Conservation (phyloP, 2,113 vertebrate species). For the Scopus umbretta region DNA sequence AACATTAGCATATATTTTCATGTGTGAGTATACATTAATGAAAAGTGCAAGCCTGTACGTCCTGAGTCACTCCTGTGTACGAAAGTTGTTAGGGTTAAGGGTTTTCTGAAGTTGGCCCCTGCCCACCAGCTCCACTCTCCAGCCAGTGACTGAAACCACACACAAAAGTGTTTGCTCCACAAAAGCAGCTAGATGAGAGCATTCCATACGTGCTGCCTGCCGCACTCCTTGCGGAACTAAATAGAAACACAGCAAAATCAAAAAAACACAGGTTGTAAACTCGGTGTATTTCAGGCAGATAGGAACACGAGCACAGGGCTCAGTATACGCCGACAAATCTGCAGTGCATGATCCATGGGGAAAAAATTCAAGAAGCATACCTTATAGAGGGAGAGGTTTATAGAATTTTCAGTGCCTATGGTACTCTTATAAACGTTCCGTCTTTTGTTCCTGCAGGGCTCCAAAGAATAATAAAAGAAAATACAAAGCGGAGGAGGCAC, state of each 20-base stretch:
- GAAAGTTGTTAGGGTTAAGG: not conserved
- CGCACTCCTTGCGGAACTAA: not conserved
- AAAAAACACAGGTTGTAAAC: not conserved
- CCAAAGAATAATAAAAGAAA: slow-evolving; percentile 60
- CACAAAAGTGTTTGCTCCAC: not conserved
- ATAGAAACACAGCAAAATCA: not conserved
- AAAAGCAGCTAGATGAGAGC: not conserved
- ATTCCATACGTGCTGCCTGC: not conserved
- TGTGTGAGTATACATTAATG: not conserved
- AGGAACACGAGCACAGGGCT: not conserved
- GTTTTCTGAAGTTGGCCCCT: not conserved
- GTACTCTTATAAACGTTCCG: slow-evolving; percentile 31
- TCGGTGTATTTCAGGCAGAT: not conserved
- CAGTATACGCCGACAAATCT: not conserved
- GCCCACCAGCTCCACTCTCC: not conserved
- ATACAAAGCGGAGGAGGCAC: slow-evolving; percentile 66
- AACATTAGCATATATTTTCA: not conserved
- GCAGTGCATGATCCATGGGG: not conserved
- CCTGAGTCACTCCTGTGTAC: rapidly evolving
- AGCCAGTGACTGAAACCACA: not conserved
- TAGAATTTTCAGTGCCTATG: slow-evolving; percentile 16
- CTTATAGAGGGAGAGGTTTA: slow-evolving; percentile 17
- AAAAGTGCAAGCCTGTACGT: not conserved
- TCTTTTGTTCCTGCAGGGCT: slow-evolving; percentile 62
- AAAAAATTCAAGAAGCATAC: slow-evolving; percentile 40